Base-by-base conservation (phyloP, 2,113 vertebrate genomes). In the Ammodytes marinus region DNA sequence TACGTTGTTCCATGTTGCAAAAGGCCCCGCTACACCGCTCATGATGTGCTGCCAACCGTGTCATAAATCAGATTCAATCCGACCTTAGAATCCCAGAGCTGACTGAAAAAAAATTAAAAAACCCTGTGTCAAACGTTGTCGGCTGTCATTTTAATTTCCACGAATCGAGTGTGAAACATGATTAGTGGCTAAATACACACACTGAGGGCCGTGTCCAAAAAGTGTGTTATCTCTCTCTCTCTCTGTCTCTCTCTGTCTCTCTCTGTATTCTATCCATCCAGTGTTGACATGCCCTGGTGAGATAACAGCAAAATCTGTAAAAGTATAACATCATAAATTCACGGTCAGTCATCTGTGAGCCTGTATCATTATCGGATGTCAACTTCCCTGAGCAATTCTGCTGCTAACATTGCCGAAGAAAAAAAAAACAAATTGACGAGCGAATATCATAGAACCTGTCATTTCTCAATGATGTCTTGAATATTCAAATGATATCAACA, bases 121-220 rank as follows among this genome's bases (percentile, higher is more conserved):
- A 85, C 45, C 37, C 74, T 14, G n/a, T 49, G 75, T 80, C 46
- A 78, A 82, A 68, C 15, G 5, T 71, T 67, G 27, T 27, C 4
- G 12, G 12, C 47, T 69, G 63, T 74, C 63, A 66, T 65, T 74
- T 4, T 78, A 69, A 82, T 71, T 75, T 50, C 40, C 42, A 46
- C 63, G 79, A 81, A 52, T 67, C 67, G 55, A 64, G 54, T 49
- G 66, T 70, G 53, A 78, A 59, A 65, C 69, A 37, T 1, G 58
- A 46, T 88, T 87, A 78, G 87, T 68, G 80, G 66, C 66, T 75
- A 64, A 82, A 71, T 77, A 88, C 79, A 83, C 79, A 83, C 65
- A 80, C 55, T 3, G 52, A 83, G 50, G 27, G 68, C 55, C 6
- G 0, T 50, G 47, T 69, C 78, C 43, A 17, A 45, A 45, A 58